phyloP scores from a whole-genome alignment of 2,113 vertebrate genomes.

The Tonatia bakeri region DNA sequence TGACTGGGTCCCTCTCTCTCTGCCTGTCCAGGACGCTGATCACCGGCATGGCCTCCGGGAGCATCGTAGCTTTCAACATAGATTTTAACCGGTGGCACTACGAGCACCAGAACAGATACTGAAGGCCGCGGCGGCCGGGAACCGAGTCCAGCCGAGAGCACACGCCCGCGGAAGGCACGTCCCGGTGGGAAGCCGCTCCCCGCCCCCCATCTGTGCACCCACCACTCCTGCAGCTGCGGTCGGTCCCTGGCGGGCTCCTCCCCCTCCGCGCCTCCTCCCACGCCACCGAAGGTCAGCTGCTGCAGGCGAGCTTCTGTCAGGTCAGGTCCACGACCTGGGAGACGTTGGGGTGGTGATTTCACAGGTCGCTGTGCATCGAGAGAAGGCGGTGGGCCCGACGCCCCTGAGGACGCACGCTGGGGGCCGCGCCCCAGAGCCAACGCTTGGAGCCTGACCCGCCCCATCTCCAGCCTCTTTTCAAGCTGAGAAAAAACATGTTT shows the following conservation, averaged over 20 bases:
- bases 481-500: conserved; percentile 89
- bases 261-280: too few species aligned
- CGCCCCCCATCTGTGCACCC: conserved; percentile 83
- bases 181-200: conserved; percentile 82
- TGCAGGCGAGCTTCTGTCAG: conserved; percentile 83
- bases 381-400: conserved; percentile 82
- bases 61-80: conserved; percentile 98
- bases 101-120: conserved; percentile 98
- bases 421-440: conserved; percentile 81
- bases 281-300: conserved; percentile 76
- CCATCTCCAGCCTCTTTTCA: conserved; percentile 89
- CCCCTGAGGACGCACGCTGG: conserved; percentile 81
- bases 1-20: neutral
- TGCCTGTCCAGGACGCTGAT: conserved; percentile 91
- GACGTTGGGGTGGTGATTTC: conserved; percentile 87
- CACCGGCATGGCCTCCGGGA: conserved; percentile 98
- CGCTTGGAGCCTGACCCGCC: conserved; percentile 84
- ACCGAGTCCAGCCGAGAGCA: conserved; percentile 82
- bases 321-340: conserved; percentile 85
- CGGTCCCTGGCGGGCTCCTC: too few species aligned
- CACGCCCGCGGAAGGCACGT: conserved; percentile 80
- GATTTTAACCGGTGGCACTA: conserved; percentile 99
- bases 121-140: conserved; percentile 79
- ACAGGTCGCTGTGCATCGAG: conserved; percentile 84
- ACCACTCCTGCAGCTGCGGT: conserved; percentile 86